A percentile compares a stretch with the other conserved stretches of the same genome.
Evolutionary conservation across 2,888 invertebrate species (phyloP).

Genomic region (Pandemis heparana): DNA sequence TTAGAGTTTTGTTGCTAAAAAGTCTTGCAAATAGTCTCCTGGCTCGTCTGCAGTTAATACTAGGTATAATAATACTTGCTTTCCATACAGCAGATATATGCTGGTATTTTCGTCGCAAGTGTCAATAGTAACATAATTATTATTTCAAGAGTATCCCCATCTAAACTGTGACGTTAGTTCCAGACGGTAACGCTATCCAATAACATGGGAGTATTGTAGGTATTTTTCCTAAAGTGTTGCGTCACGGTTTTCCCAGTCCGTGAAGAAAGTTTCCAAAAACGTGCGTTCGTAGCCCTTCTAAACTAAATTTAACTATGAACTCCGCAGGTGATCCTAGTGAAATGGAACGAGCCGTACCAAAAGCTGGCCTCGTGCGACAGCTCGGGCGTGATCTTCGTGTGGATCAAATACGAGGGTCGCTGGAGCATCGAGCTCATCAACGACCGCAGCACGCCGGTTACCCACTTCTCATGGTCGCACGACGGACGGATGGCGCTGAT

Average conservation of each 20-base stretch:
- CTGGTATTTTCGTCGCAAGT: not conserved
- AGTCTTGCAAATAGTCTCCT: too few species aligned
- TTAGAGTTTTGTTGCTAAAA: too few species aligned
- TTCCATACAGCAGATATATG: not conserved
- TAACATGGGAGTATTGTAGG: not conserved
- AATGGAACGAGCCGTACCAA: slow-evolving; percentile 99
- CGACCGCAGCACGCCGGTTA: slow-evolving; percentile 98
- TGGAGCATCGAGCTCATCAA: slow-evolving; percentile 99
- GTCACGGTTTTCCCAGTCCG: too few species aligned
- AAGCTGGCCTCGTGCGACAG: slow-evolving; percentile 99
- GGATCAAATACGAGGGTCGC: slow-evolving; percentile 99
- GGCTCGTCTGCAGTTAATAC: too few species aligned
- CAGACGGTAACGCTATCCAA: not conserved
- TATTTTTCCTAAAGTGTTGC: not conserved
- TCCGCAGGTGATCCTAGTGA: slow-evolving; percentile 94
- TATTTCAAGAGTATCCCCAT: not conserved
- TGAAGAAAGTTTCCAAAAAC: not conserved
- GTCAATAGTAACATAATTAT: slow-evolving; percentile 5
- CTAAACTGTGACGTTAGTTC: not conserved
- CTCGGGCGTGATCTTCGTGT: slow-evolving; percentile 99
- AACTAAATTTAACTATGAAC: not conserved
- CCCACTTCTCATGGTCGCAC: slow-evolving; percentile 99
- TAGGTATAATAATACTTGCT: too few species aligned
- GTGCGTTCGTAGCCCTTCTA: not conserved
- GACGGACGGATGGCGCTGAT: slow-evolving; percentile 99